A percentile compares a stretch with the other conserved stretches of the same genome.
phyloP scores from a whole-genome alignment of 53 echinoderm and acorn worm species.

The Hippasteria phrygiana region DNA sequence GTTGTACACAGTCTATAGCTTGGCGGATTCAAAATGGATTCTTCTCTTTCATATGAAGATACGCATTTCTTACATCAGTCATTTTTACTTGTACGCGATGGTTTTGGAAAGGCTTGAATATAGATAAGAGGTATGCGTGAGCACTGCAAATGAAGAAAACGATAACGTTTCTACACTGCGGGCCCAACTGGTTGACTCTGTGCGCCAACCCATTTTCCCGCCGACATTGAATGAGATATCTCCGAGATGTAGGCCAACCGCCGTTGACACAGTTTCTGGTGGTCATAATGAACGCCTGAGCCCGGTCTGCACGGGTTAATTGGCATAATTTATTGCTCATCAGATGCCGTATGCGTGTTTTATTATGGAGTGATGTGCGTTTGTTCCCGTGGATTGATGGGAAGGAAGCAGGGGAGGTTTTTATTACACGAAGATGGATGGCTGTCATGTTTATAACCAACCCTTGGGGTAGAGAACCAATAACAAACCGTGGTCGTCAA shows the following conservation, averaged over 20 bases:
- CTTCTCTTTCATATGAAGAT: no score
- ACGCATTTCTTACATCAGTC: no score
- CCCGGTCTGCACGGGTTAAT: neutral
- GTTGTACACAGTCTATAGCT: no score
- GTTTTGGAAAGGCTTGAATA: no score
- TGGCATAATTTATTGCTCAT: slow-evolving; percentile 1
- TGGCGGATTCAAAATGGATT: no score
- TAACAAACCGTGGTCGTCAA: neutral
- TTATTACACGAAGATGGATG: neutral
- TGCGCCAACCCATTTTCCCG: neutral
- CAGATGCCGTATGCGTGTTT: neutral
- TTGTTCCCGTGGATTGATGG: neutral
- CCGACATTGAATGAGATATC: slow-evolving; percentile 3
- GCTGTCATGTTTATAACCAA: no score
- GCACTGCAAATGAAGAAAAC: no score
- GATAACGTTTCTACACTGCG: no score
- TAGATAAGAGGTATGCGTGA: no score
- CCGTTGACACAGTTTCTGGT: neutral
- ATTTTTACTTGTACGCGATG: no score
- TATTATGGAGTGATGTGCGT: neutral
- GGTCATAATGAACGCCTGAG: neutral
- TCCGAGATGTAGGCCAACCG: neutral
- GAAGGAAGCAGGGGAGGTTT: neutral
- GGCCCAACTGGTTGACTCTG: no score
- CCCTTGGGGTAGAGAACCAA: neutral